Percentiles rank a stretch among this genome's conserved stretches.
Evolutionary conservation across 2,113 vertebrate genomes (phyloP).

Genomic region (Neofelis nebulosa): DNA sequence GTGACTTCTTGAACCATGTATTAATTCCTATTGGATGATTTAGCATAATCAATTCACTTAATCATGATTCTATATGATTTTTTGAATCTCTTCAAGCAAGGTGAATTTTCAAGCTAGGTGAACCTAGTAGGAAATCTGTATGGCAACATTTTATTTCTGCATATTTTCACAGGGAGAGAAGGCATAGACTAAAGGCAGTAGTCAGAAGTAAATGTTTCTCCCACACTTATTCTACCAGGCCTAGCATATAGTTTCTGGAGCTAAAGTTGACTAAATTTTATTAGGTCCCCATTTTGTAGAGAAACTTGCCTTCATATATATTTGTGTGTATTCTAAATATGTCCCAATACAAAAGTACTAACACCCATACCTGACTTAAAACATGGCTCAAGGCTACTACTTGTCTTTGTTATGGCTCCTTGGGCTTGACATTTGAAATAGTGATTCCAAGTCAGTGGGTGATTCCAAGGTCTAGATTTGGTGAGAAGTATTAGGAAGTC

Average conservation of each 20-base stretch:
- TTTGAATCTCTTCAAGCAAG: neutral
- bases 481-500: constrained; percentile 37
- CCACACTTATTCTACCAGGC: neutral
- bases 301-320: neutral
- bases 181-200: neutral
- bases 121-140: neutral
- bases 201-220: neutral
- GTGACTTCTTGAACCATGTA: neutral
- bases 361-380: neutral
- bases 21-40: neutral
- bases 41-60: neutral
- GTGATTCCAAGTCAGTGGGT: neutral
- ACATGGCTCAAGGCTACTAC: neutral
- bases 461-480: neutral
- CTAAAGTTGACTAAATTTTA: neutral
- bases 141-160: neutral
- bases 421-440: neutral
- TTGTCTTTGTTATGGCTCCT: neutral
- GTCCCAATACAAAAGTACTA: neutral
- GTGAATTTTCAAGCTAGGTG: neutral
- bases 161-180: neutral
- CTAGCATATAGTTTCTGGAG: neutral
- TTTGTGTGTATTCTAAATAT: neutral
- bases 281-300: neutral
- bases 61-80: neutral